A percentile compares a stretch with the other conserved stretches of the same genome.
Evolutionary conservation across 2,888 invertebrate genomes (phyloP).

Genomic region (Augiades crinisus): DNA sequence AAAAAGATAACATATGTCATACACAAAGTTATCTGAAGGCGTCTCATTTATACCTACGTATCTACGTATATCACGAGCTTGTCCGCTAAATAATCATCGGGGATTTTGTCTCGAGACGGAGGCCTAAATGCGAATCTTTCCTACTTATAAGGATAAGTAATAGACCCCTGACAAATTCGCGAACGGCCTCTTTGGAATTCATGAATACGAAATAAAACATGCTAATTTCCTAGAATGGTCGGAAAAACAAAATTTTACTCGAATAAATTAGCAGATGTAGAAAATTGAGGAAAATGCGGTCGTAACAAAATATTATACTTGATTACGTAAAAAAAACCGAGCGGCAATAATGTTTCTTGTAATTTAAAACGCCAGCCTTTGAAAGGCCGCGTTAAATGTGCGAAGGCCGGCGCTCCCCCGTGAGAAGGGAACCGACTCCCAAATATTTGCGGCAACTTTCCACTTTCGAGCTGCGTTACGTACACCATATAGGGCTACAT

Average conservation of each 20-base stretch:
- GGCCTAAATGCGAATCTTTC: conserved; percentile 21
- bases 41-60: background rate
- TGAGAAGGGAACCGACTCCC: conserved; percentile 29
- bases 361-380: conserved; percentile 39
- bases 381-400: conserved; percentile 39
- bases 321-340: conserved; percentile 33
- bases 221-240: conserved; percentile 49
- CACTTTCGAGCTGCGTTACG: conserved; percentile 11
- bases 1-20: too few relatives aligned
- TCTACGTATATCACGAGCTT: background rate
- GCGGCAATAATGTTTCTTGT: conserved; percentile 35
- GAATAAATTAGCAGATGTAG: conserved; percentile 45
- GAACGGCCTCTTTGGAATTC: conserved; percentile 55
- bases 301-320: conserved; percentile 16
- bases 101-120: conserved; percentile 13
- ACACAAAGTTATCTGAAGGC: too few relatives aligned
- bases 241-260: conserved; percentile 46
- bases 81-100: conserved; percentile 20
- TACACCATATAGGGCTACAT: background rate
- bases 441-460: conserved; percentile 24
- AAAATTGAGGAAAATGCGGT: conserved; percentile 35
- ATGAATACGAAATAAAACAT: conserved; percentile 56
- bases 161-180: conserved; percentile 47
- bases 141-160: conserved; percentile 24
- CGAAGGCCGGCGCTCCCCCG: conserved; percentile 30